These are phyloP conservation scores for Euplagia quadripunctaria DNA, from an alignment of 2,888 invertebrate species.

Conservation along the genomic window DNA sequence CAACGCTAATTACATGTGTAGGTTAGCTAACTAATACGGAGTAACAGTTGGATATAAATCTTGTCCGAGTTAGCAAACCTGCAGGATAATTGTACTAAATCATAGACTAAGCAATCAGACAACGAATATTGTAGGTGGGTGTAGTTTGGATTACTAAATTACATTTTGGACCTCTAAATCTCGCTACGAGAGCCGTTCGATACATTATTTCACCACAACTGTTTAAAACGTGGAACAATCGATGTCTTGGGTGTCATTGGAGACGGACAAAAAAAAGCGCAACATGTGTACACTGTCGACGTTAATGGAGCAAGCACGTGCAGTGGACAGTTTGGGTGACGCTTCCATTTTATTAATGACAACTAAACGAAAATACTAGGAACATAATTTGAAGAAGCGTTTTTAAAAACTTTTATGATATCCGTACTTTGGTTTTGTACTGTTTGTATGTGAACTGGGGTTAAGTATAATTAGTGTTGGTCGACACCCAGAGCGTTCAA, in stretches of 20 bases:
- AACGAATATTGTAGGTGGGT: slow-evolving; percentile 78
- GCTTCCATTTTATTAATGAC: slow-evolving; percentile 63
- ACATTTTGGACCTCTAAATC: slow-evolving; percentile 73
- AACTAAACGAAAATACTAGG: slow-evolving; percentile 49
- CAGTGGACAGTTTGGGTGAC: slow-evolving; percentile 64
- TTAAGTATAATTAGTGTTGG: slow-evolving; percentile 63
- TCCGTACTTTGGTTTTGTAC: slow-evolving; percentile 41
- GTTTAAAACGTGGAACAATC: slow-evolving; percentile 72
- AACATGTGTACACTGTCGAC: slow-evolving; percentile 73
- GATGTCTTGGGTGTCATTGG: slow-evolving; percentile 74
- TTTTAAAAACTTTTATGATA: slow-evolving; percentile 37
- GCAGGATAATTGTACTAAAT: slow-evolving; percentile 78
- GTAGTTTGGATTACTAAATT: slow-evolving; percentile 75
- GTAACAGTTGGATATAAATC: slow-evolving; percentile 72
- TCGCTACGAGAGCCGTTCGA: slow-evolving; percentile 57
- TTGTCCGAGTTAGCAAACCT: slow-evolving; percentile 72
- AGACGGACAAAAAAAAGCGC: slow-evolving; percentile 66
- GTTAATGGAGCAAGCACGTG: slow-evolving; percentile 71
- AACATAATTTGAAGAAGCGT: slow-evolving; percentile 31
- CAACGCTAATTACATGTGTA: slow-evolving; percentile 71
- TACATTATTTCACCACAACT: slow-evolving; percentile 75
- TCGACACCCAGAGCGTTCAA: slow-evolving; percentile 66
- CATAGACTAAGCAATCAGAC: slow-evolving; percentile 76
- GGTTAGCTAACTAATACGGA: slow-evolving; percentile 36
- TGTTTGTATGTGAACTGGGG: slow-evolving; percentile 37